These are phyloP conservation scores for Phaenicophaeus curvirostris DNA, from an alignment of 2,797 vertebrate genomes.

Conservation along the genomic window DNA sequence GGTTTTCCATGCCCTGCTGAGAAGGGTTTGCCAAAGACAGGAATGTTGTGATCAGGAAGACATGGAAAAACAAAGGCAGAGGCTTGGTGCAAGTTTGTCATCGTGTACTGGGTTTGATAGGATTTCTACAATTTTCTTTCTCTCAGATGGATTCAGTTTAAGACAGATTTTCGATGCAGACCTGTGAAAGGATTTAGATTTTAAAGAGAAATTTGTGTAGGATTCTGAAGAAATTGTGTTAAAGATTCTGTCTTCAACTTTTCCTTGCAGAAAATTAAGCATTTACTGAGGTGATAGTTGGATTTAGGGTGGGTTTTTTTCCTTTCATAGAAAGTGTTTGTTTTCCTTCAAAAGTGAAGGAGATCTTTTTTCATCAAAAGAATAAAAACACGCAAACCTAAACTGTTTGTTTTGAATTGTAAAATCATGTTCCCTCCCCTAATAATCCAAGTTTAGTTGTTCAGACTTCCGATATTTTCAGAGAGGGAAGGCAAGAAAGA, in stretches of 20 bases:
- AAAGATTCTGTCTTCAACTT: background rate
- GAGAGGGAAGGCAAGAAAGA: background rate
- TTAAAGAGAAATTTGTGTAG: background rate
- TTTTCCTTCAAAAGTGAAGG: background rate
- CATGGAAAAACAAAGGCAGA: background rate
- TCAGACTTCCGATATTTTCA: background rate
- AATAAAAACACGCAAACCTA: background rate
- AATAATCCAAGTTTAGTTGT: background rate
- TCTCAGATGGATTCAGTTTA: background rate
- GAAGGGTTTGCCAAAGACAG: background rate
- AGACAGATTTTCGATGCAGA: background rate
- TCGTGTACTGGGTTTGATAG: background rate
- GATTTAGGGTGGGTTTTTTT: background rate
- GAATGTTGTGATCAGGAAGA: conserved; percentile 3
- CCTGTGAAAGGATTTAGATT: background rate
- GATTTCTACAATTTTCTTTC: background rate
- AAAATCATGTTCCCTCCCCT: background rate
- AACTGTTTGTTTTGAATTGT: background rate
- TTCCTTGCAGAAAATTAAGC: background rate
- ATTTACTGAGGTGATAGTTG: background rate
- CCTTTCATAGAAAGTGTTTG: background rate
- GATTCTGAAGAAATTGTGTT: background rate
- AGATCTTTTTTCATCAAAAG: background rate
- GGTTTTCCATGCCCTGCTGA: background rate
- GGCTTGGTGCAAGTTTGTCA: background rate